Evolutionary conservation across 2,113 vertebrate species (phyloP).

Genomic region (Zapornia atra): DNA sequence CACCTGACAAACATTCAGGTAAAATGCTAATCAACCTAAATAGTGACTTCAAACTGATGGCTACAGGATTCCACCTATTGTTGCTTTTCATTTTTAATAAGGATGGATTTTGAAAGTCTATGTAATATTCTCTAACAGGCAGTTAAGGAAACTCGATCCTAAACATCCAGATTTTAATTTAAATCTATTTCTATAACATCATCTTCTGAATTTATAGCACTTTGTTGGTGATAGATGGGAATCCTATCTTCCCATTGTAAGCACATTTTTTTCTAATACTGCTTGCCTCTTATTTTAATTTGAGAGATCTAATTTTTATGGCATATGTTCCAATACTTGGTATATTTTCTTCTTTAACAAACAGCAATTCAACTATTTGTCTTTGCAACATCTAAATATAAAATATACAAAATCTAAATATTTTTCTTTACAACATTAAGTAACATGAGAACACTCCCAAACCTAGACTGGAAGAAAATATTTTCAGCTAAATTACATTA

Average conservation of each 20-base stretch:
- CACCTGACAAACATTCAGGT: not conserved
- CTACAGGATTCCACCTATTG: not conserved
- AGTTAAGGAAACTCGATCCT: not conserved
- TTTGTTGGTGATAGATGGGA: not conserved
- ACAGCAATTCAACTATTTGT: not conserved
- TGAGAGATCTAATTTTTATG: not conserved
- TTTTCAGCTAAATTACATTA: conserved; percentile 18
- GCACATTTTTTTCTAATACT: not conserved
- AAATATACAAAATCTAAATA: not conserved
- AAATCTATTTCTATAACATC: not conserved
- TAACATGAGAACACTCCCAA: not conserved
- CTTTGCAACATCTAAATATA: not conserved
- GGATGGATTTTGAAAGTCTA: not conserved
- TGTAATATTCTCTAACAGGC: not conserved
- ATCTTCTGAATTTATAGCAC: not conserved
- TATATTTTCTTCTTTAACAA: not conserved
- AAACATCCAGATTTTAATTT: not conserved
- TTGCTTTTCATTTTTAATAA: not conserved
- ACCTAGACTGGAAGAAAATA: not conserved
- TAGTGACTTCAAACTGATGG: not conserved
- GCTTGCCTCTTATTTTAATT: not conserved
- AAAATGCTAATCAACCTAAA: not conserved
- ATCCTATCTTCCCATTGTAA: not conserved
- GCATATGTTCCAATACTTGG: not conserved
- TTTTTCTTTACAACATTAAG: not conserved